phyloP scores from a whole-genome alignment of 2,797 vertebrate genomes.

The Lerista edwardsae region DNA sequence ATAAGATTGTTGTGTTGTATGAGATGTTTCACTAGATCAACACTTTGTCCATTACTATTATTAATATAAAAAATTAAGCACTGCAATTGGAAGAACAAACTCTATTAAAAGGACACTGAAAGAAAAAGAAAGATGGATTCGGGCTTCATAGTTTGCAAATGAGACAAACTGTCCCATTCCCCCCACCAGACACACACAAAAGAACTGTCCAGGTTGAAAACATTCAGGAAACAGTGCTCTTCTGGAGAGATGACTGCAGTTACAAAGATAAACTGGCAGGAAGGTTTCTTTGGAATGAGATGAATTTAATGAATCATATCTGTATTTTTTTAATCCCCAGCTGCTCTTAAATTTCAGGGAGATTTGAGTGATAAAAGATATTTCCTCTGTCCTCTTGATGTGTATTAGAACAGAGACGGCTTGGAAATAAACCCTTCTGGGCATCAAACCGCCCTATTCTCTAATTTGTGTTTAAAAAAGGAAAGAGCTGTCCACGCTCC shows the following conservation, averaged over 20 bases:
- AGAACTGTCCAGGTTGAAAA: slow-evolving; percentile 72
- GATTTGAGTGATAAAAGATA: slow-evolving; percentile 84
- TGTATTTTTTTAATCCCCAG: slow-evolving; percentile 76
- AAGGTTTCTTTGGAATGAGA: slow-evolving; percentile 85
- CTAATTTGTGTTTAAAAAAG: slow-evolving; percentile 75
- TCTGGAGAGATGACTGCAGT: slow-evolving; percentile 74
- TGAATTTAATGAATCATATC: slow-evolving; percentile 84
- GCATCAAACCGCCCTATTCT: slow-evolving; percentile 77
- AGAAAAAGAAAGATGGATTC: slow-evolving; percentile 49
- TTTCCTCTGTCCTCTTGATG: slow-evolving; percentile 79
- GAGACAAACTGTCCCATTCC: slow-evolving; percentile 65
- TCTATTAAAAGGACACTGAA: slow-evolving; percentile 64
- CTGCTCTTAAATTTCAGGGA: slow-evolving; percentile 87
- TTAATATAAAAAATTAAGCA: slow-evolving; percentile 34
- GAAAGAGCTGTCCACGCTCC: slow-evolving; percentile 66
- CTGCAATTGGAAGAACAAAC: slow-evolving; percentile 68
- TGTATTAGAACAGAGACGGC: slow-evolving; percentile 78
- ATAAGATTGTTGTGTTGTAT: neutral
- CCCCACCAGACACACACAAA: slow-evolving; percentile 42
- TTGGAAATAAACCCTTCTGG: slow-evolving; percentile 72
- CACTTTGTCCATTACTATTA: neutral
- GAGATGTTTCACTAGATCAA: neutral
- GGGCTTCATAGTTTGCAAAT: slow-evolving; percentile 63
- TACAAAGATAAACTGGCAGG: slow-evolving; percentile 81
- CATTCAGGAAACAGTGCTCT: slow-evolving; percentile 76